Evolutionary conservation across 2,113 vertebrate species (phyloP).

Genomic region (Tragelaphus buxtoni): DNA sequence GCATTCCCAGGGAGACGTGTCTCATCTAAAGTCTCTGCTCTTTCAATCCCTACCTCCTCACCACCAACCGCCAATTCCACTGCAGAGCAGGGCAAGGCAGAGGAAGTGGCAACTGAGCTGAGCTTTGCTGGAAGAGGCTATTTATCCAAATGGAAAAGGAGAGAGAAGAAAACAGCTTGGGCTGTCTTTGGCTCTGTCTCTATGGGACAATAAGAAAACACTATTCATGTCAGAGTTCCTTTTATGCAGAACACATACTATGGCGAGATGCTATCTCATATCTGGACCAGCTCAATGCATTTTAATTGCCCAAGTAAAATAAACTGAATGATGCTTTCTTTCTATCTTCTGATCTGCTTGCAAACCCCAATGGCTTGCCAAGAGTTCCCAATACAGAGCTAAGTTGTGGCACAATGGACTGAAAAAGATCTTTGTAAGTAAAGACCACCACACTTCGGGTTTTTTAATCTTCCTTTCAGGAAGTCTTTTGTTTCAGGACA

Average conservation of each 20-base stretch:
- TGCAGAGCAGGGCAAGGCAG: neutral
- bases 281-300: conserved; percentile 27
- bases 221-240: conserved; percentile 26
- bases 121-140: neutral
- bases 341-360: conserved; percentile 36
- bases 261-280: neutral
- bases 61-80: fast-evolving
- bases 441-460: neutral
- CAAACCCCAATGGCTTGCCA: conserved; percentile 27
- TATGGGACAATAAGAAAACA: conserved; percentile 35
- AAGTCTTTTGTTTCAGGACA: conserved; percentile 59
- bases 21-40: neutral
- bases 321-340: conserved; percentile 22
- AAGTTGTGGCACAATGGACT: neutral
- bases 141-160: conserved; percentile 8
- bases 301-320: conserved; percentile 46
- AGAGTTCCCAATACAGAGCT: conserved; percentile 16
- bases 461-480: conserved; percentile 13
- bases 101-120: neutral
- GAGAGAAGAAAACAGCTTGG: neutral
- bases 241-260: conserved; percentile 53
- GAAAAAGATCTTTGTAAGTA: neutral
- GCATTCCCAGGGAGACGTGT: neutral
- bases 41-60: neutral
- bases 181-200: conserved; percentile 43